phyloP scores from a whole-genome alignment of 53 echinoderm and acorn worm species.

The Astropecten irregularis region DNA sequence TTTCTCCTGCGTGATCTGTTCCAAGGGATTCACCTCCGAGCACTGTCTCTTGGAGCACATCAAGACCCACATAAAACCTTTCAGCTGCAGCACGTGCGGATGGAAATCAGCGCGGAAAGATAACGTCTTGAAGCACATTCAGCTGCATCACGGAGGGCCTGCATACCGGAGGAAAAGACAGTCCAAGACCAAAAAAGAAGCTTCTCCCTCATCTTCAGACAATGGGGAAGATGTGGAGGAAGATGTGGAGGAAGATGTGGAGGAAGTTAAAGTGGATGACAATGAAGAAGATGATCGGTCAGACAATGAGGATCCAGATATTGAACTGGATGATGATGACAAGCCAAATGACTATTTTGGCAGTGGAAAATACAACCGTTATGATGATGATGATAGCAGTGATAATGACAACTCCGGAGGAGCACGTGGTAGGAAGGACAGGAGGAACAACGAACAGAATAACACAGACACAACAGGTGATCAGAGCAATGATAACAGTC shows the following conservation, averaged over 20 bases:
- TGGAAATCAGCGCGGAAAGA: constrained; percentile 92
- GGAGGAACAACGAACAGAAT: constrained; percentile 1
- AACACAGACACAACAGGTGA: not conserved
- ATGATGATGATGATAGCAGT: constrained; percentile 25
- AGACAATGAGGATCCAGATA: constrained; percentile 52
- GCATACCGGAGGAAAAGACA: constrained; percentile 83
- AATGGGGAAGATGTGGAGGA: constrained; percentile 41
- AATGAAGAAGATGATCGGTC: constrained; percentile 18
- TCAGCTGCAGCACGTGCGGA: constrained; percentile 85
- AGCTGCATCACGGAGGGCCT: constrained; percentile 87
- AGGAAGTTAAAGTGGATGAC: constrained; percentile 44
- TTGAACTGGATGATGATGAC: constrained; percentile 35
- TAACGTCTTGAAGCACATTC: constrained; percentile 92
- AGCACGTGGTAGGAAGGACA: not conserved
- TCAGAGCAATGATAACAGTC: not conserved
- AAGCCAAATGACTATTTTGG: constrained; percentile 46
- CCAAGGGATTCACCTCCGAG: constrained; percentile 86
- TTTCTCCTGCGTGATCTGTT: constrained; percentile 79
- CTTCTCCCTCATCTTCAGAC: not conserved
- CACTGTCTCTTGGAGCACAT: constrained; percentile 97
- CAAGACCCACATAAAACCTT: constrained; percentile 96
- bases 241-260: constrained; percentile 41
- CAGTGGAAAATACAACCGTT: not conserved
- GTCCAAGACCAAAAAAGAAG: constrained; percentile 10
- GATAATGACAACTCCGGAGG: constrained; percentile 33